Percentiles rank a stretch among this genome's conserved stretches.
Evolutionary conservation across 1,140 invertebrate genomes (phyloP).

Genomic region (Lethocerus indicus): DNA sequence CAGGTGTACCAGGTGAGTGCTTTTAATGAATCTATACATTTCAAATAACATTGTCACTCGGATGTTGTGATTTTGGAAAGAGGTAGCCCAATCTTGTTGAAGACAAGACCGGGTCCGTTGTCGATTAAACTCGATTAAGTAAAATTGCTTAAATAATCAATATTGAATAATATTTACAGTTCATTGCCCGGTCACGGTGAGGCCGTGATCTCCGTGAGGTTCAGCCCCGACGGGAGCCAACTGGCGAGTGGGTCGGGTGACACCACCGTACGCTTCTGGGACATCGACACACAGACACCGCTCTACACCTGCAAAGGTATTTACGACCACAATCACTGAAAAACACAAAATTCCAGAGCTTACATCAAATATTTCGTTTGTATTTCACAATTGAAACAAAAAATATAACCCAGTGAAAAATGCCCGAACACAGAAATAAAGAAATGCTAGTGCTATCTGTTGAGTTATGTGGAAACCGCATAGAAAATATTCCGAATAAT

Average conservation of each 20-base stretch:
- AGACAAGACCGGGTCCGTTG: neutral
- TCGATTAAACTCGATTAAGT: neutral
- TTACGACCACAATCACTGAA: neutral
- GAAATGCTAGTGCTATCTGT: too few relatives aligned
- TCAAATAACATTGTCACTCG: neutral
- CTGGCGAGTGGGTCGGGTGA: slow-evolving; percentile 95
- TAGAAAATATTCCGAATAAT: too few relatives aligned
- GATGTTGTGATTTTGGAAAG: neutral
- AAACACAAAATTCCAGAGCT: neutral
- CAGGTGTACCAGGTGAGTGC: slow-evolving; percentile 43
- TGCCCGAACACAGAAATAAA: too few relatives aligned
- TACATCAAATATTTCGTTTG: neutral
- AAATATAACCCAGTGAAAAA: too few relatives aligned
- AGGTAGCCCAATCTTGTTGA: neutral
- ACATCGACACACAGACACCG: slow-evolving; percentile 89
- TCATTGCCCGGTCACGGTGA: slow-evolving; percentile 89
- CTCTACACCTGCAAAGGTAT: slow-evolving; percentile 67
- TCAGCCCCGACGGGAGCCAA: slow-evolving; percentile 80
- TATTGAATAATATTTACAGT: slow-evolving; percentile 31
- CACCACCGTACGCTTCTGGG: slow-evolving; percentile 94
- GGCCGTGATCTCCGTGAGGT: slow-evolving; percentile 82
- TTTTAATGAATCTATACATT: neutral
- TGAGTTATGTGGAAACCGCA: too few relatives aligned
- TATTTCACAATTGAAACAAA: too few relatives aligned
- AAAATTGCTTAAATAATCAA: too few relatives aligned